phyloP scores from a whole-genome alignment of 2,113 vertebrate species.

The Myotis lucifugus region DNA sequence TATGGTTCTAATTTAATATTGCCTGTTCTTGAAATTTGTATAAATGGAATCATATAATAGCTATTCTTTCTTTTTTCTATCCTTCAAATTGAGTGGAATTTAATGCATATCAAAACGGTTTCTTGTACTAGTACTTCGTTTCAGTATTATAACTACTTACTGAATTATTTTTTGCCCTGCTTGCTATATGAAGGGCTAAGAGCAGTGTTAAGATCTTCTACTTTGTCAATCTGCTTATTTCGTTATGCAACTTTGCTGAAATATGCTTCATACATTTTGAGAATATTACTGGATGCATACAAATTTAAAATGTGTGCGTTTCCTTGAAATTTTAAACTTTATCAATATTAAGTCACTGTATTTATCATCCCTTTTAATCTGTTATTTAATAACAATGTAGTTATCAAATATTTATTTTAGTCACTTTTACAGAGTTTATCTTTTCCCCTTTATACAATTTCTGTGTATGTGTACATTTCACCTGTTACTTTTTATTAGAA shows the following conservation, averaged over 20 bases:
- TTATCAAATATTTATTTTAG: background rate
- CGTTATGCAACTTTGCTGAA: background rate
- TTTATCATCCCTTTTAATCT: background rate
- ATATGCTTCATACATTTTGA: background rate
- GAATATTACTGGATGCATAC: background rate
- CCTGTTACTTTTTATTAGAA: background rate
- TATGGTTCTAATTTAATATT: background rate
- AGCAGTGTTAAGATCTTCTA: background rate
- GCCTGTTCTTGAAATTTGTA: background rate
- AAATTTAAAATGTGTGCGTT: background rate
- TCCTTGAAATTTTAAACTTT: background rate
- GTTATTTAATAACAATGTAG: background rate
- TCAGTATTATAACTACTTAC: background rate
- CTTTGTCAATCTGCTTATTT: background rate
- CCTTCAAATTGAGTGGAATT: background rate
- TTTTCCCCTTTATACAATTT: background rate
- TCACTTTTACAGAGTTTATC: background rate
- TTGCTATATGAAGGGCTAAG: background rate
- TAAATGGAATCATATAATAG: background rate
- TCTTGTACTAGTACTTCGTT: background rate
- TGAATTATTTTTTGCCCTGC: background rate
- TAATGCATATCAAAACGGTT: background rate
- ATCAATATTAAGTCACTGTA: background rate
- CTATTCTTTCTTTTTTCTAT: background rate
- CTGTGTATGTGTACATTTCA: background rate